Conservation (phyloP, 2,797 vertebrate genomes). For the Gymnothorax javanicus region DNA sequence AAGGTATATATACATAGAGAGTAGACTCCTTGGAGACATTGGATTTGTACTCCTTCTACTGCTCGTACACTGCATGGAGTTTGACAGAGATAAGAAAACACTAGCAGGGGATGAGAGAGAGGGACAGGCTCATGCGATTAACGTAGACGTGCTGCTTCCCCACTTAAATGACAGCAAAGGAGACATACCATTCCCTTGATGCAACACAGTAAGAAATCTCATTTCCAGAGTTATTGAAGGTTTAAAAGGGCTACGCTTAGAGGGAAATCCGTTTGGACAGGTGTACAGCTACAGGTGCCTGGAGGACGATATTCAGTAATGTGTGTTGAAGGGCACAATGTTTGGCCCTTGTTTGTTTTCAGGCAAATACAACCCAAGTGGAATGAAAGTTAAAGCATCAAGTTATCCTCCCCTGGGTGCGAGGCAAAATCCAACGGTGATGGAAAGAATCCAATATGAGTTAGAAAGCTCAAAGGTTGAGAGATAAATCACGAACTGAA, state of each 20-base stretch:
- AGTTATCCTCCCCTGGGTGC: constrained; percentile 28
- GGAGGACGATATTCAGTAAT: constrained; percentile 36
- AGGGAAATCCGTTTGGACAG: constrained; percentile 49
- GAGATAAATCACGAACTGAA: background rate
- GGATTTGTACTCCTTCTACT: background rate
- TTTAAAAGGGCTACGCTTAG: constrained; percentile 34
- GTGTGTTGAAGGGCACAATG: constrained; percentile 30
- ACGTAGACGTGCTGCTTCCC: background rate
- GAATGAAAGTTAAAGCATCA: constrained; percentile 29
- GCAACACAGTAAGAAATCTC: constrained; percentile 34
- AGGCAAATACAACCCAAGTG: constrained; percentile 26
- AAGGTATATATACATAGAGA: background rate
- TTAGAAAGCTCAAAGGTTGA: constrained; percentile 18
- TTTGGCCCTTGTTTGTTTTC: constrained; percentile 27
- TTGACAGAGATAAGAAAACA: background rate
- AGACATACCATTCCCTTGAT: constrained; percentile 42
- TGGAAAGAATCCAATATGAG: constrained; percentile 29
- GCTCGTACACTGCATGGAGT: background rate
- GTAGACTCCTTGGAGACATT: background rate
- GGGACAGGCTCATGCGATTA: constrained; percentile 26
- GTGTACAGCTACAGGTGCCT: constrained; percentile 42
- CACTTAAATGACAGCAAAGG: constrained; percentile 32
- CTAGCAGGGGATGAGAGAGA: background rate
- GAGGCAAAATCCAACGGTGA: constrained; percentile 7
- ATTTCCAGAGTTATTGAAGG: constrained; percentile 43